Base-by-base conservation (phyloP, 2,113 vertebrate genomes). In the Nymphicus hollandicus region DNA sequence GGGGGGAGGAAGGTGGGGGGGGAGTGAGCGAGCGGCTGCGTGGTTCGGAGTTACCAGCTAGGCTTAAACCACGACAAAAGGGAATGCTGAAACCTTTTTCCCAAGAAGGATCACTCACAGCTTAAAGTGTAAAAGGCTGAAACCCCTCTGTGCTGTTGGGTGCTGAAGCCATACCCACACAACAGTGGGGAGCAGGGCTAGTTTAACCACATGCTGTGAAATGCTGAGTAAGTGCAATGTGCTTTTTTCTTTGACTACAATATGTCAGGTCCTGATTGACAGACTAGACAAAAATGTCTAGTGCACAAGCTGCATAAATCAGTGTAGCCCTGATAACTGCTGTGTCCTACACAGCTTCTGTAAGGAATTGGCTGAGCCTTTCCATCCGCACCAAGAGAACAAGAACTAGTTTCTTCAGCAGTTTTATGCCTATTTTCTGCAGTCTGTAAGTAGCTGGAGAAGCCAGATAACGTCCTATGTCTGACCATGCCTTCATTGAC, bases 211-310 rank as follows among this genome's bases (percentile, higher is more conserved):
- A 85, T 10, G 33, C 79, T 58, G 13, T 23, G 81, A 84, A 69
- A 93, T 25, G 17, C 28, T 84, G 65, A 69, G n/a, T 68, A 70
- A 92, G 55, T 24, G 28, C 72, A 95, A 94, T 60, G 78, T 70
- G 77, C 65, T 87, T 89, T 95, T 82, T 37, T 13, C 2, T 4
- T 81, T 78, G 64, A 53, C 72, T 86, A 43, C 87, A 84, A 14
- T 84, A 55, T 92, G 84, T 81, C 69, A 70, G 87, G 37, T 55
- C 60, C 87, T 55, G 87, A 91, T 13, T 89, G 81, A 94, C 81
- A 91, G 91, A 81, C 84, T 50, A 86, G 96, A 89, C 64, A 87
- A 28, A 71, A 91, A 84, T 27, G 69, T 84, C 88, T 81, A 91
- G 52, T 50, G 55, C 84, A 72, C 68, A 93, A 77, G 72, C 92